phyloP scores from a whole-genome alignment of 2,888 invertebrate genomes.

The Apotomis capreana region DNA sequence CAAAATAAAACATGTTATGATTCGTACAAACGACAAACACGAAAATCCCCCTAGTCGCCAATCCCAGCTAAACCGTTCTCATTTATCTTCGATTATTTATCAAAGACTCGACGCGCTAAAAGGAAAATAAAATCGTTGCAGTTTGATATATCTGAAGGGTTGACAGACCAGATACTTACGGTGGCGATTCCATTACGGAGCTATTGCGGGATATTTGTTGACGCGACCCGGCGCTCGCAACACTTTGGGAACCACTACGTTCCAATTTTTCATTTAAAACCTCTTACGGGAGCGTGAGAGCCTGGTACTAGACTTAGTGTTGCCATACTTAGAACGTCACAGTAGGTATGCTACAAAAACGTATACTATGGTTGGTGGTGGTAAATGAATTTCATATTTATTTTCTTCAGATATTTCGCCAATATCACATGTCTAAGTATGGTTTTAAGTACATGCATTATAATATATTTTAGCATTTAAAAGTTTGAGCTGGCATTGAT shows the following conservation, averaged over 20 bases:
- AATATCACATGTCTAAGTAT: no score
- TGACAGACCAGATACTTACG: constrained; percentile 22
- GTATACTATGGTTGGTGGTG: background rate
- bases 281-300: constrained; percentile 22
- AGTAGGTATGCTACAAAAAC: background rate
- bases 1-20: background rate
- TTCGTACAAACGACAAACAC: background rate
- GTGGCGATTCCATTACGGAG: constrained; percentile 32
- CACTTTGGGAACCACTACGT: constrained; percentile 11
- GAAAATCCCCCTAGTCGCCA: constrained; percentile 6
- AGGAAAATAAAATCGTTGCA: constrained; percentile 36
- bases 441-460: no score
- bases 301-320: constrained; percentile 13
- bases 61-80: constrained; percentile 18
- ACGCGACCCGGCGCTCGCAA: constrained; percentile 18
- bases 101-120: constrained; percentile 32
- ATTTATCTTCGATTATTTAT: constrained; percentile 33
- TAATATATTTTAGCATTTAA: no score
- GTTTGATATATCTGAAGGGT: constrained; percentile 22
- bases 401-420: no score
- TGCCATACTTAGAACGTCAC: background rate
- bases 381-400: no score
- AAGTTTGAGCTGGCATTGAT: no score
- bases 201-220: constrained; percentile 21
- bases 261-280: constrained; percentile 37